A percentile compares a stretch with the other conserved stretches of the same genome.
Evolutionary conservation across 2,113 vertebrate species (phyloP).

Genomic region (Acanthisitta chloris): DNA sequence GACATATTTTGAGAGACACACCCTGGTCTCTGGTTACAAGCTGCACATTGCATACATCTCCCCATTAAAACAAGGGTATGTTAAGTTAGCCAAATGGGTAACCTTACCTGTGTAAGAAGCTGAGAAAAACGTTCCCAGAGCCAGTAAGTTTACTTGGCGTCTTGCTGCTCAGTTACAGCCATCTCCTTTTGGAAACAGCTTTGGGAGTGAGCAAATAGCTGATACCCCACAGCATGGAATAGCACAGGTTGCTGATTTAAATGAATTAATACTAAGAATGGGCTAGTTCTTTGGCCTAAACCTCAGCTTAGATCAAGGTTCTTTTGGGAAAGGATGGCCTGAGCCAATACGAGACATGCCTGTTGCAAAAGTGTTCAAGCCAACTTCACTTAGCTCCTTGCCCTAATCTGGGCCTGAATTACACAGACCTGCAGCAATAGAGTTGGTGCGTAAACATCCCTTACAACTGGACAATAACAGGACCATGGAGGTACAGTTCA

Average conservation of each 20-base stretch:
- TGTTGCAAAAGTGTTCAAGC: constrained; percentile 67
- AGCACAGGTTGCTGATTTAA: constrained; percentile 7
- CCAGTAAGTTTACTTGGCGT: background rate
- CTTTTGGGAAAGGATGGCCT: constrained; percentile 51
- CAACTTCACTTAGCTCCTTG: constrained; percentile 47
- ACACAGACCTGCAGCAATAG: constrained; percentile 67
- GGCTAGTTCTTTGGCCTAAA: constrained; percentile 60
- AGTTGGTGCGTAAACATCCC: constrained; percentile 66
- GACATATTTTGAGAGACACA: background rate
- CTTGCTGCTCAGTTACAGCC: background rate
- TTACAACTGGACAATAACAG: constrained; percentile 61
- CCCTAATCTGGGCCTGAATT: constrained; percentile 45
- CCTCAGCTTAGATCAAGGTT: constrained; percentile 8
- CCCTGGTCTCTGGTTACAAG: background rate
- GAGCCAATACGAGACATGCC: constrained; percentile 2
- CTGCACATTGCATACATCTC: background rate
- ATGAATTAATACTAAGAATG: constrained; percentile 46
- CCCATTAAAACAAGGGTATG: background rate
- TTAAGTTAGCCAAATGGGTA: background rate
- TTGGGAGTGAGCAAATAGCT: background rate
- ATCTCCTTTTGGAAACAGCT: background rate
- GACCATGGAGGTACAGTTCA: constrained; percentile 63
- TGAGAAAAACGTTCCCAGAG: background rate
- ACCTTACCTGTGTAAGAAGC: background rate
- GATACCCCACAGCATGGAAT: background rate